Base-by-base conservation (phyloP, 1,140 invertebrate species). In the Reticulitermes speratus region DNA sequence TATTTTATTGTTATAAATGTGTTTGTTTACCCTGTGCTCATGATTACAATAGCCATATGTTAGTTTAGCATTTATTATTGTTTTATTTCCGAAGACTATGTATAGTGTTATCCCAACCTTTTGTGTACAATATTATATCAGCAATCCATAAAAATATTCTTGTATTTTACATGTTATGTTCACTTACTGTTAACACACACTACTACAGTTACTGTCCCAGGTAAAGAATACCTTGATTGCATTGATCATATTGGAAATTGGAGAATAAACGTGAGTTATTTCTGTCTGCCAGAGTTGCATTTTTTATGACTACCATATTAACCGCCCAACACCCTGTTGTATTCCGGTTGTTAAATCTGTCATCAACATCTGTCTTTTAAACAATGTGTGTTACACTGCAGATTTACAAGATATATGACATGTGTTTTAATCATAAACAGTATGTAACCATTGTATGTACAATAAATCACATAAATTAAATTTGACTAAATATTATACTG, bases 11-110 rank as follows among this genome's bases (percentile, higher is more conserved):
- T 75, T 75, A 75, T 75, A 5, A 75, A 55, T 55, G 19, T 75
- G 65, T n/a, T 75, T 30, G n/a, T 75, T 75, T 30, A 75, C 65
- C n/a, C 65, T 75, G 65, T 75, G 65, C 65, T 75, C 65, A 75
- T 75, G 65, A 75, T 75, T 30, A 75, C 65, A 75, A 75, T 75
- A 75, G 65, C 65, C 65, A 19, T 75, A 25, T 75, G 65, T 75
- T 75, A 75, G 65, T 25, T 75, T 75, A 75, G 65, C 65, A 75
- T 75, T 75, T 75, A 75, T 75, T 75, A 75, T 25, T 75, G 14
- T 75, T 75, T 75, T 75, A 75, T 30, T 75, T 75, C n/a, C n/a
- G 25, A 69, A 69, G 65, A 75, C 14, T 75, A 75, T n/a, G 65
- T 75, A 38, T 38, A 30, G 65, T 75, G 65, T 75, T 30, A 75